These are phyloP conservation scores for Porites lobata DNA, from an alignment of 92 coral and sea anemone genomes.

Conservation along the genomic window DNA sequence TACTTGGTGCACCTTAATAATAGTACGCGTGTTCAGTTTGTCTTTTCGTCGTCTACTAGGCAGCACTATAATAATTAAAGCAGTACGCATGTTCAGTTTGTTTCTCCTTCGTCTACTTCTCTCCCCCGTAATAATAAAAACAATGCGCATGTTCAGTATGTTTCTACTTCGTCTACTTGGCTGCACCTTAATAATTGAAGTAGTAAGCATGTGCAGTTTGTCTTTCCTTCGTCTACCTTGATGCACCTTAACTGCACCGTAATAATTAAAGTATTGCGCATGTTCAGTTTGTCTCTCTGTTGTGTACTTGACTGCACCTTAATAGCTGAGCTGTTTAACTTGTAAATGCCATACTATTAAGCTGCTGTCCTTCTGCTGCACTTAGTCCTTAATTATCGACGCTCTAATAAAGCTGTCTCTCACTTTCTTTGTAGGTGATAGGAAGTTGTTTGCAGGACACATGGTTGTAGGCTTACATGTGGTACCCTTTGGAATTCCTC, in stretches of 20 bases:
- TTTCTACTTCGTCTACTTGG: too few species aligned
- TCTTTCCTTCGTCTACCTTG: not conserved
- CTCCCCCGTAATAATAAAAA: not conserved
- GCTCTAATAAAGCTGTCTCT: slow-evolving; percentile 23
- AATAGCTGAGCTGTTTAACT: not conserved
- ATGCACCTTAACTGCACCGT: not conserved
- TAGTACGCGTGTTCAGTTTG: not conserved
- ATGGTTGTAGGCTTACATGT: slow-evolving; percentile 25
- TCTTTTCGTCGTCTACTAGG: too few species aligned
- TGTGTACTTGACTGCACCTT: not conserved
- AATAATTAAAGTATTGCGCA: not conserved
- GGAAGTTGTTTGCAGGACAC: slow-evolving; percentile 14
- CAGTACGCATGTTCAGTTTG: not conserved
- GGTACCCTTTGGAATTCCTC: slow-evolving; percentile 15
- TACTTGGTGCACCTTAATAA: not conserved
- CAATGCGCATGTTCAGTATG: too few species aligned
- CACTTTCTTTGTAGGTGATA: slow-evolving; percentile 45
- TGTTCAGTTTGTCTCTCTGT: too few species aligned
- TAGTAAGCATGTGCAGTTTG: not conserved
- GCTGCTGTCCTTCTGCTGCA: slow-evolving; percentile 1
- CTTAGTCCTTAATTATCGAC: not conserved
- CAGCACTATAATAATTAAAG: too few species aligned
- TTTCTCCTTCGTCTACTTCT: not conserved
- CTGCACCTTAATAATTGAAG: too few species aligned
- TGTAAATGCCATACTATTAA: not conserved